Base-by-base conservation (phyloP, 2,888 invertebrate genomes). In the Elmis aenea region DNA sequence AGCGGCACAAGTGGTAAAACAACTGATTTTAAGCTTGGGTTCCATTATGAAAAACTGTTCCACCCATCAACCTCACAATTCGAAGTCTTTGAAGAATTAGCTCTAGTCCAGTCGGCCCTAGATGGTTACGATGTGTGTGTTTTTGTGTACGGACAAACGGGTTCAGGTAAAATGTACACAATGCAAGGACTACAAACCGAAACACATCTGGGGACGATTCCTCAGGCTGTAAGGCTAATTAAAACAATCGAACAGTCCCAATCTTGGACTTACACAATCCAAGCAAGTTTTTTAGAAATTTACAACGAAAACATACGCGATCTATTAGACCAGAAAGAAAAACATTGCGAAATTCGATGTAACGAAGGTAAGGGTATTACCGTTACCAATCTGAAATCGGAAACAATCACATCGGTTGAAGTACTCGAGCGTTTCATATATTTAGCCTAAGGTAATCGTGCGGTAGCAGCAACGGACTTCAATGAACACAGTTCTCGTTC, bases 61-160 rank as follows among this genome's bases (percentile, higher is more conserved):
- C 75, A 81, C 32, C 83, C 85, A 0, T 74, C 75, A 36, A 70
- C 83, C 4, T 70, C 74, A 0, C 93, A 93, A 63, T 75, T 73
- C 35, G 80, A 84, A 57, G 77, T 93, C 0, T 94, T 92, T 67
- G 79, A 83, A 55, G 89, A 92, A 67, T 79, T 93, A 1, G 79
- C 88, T 0, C 73, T 92, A 51, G 85, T 91, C 2, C 90, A 91
- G 66, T 88, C 88, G 1, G 88, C 89, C 0, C 65, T 92, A 28
- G 90, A 92, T 70, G 88, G 88, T 0, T 92, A 88, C 60, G 87
- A 91, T 68, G 85, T 90, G 2, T 91, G 91, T 64, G 85, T 92
- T 25, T 90, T 91, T 71, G 91, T 91, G 5, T 92, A 92, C 62
- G 91, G 91, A n/a, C n/a, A n/a, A n/a, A n/a, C n/a, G n/a, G n/a